Base-by-base conservation (phyloP, 2,888 invertebrate species). In the Galeopsomyia nigrocyanea region DNA sequence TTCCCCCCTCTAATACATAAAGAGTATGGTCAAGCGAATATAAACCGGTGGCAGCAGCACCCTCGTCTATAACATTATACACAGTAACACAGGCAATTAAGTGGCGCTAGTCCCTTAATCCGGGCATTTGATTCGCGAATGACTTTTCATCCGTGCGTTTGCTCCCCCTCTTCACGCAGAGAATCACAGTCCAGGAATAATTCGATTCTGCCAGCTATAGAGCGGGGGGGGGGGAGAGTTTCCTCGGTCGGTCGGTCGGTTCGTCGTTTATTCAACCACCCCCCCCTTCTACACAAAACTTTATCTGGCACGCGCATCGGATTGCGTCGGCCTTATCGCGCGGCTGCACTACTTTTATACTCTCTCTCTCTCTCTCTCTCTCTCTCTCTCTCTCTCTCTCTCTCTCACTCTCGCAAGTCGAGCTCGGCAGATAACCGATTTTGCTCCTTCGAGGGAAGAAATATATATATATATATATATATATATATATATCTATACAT, bases 221-320 rank as follows among this genome's bases (percentile, higher is more conserved):
- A 26, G 26, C 26, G 26, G 3, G 26, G 26, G 26, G 26, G 3
- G 26, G 26, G 76, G 78, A 68, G 71, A 73, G 76, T 78, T 77
- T 79, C 79, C 78, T 13, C 39, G 13, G 3, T 39, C 39, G 39
- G 31, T 31, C 31, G 31, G 31, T 31, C 31, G 31, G n/a, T 62
- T 22, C 0, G 26, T n/a, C 60, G 26, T 21, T n/a, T n/a, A n/a
- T n/a, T n/a, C n/a, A n/a, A n/a, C n/a, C n/a, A n/a, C n/a, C n/a
- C 55, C 26, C 51, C 17, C 9, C 50, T 51, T 49, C 50, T 19
- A 22, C 16, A 22, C 81, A 84, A 5, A 26, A 5, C 5, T 83
- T 86, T 86, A 86, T 86, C 86, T 86, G 86, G 86, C 86, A 86
- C 86, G 86, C 86, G 86, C 86, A 86, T 86, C 86, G 86, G 85